Base-by-base conservation (phyloP, 1,140 invertebrate species). In the Gerris buenoi region DNA sequence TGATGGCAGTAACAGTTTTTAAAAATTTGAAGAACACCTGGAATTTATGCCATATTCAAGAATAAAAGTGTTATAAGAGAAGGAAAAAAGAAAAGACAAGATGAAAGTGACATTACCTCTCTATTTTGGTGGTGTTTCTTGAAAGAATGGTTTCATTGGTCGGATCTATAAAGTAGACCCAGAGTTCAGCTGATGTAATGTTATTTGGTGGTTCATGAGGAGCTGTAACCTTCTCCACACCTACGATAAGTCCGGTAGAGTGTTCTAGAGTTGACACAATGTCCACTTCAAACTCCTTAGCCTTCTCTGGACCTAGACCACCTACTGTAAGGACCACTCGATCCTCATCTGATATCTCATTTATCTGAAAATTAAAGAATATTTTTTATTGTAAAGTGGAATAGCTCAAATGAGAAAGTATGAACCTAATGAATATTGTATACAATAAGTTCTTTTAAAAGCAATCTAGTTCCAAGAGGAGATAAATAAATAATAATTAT, bases 121-220 rank as follows among this genome's bases (percentile, higher is more conserved):
- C 81, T 14, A 93, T 82, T 57, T 81, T 75, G 2, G 83, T 81
- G 69, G 85, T 85, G 72, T 91, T 90, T 28, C 86, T 82, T 3
- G 81, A 77, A 18, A 94, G 73, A 69, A 94, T 88, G 56, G 78
- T 81, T 65, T 90, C 89, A 0, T 84, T 88, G 28, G 81, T 81
- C 0, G 90, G 90, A 79, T 94, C 89, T 23, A 94, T 81, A 0
- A 88, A 80, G 71, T 93, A 93, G 75, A 94, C 87, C 88, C 89
- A 93, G 1, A 93, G 81, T 73, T 93, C 90, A n/a, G 83, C 79
- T 0, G 82, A 78, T 0, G 87, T 89, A 2, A 86, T 85, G 74
- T 91, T 92, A 67, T 83, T 81, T 25, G 68, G 70, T 22, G 87
- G 76, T 67, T 81, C 85, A 70, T 88, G 84, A 58, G 85, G 82